Evolutionary conservation across 2,113 vertebrate genomes (phyloP).

Genomic region (Ia io): DNA sequence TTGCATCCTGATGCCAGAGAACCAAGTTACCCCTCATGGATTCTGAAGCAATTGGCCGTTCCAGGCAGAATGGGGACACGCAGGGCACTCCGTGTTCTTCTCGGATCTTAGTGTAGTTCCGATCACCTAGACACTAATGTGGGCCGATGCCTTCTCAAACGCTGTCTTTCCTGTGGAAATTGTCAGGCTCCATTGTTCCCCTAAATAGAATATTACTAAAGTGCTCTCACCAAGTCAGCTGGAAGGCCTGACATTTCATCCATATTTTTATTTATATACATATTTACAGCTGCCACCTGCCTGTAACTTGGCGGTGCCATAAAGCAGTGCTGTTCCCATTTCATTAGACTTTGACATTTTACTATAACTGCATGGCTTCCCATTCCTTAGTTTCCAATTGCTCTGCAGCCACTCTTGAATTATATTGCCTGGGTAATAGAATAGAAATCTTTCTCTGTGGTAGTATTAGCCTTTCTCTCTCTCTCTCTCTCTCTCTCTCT

Average conservation of each 20-base stretch:
- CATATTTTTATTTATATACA: constrained; percentile 83
- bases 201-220: constrained; percentile 76
- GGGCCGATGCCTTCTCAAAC: constrained; percentile 55
- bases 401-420: constrained; percentile 79
- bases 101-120: neutral
- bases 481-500: constrained; percentile 57
- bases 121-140: neutral
- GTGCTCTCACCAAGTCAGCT: constrained; percentile 78
- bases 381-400: constrained; percentile 80
- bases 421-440: constrained; percentile 80
- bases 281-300: constrained; percentile 85
- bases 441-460: constrained; percentile 78
- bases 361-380: constrained; percentile 75
- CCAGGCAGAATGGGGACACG: neutral
- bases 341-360: constrained; percentile 84
- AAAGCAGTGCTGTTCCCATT: constrained; percentile 73
- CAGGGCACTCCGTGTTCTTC: neutral
- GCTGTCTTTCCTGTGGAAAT: constrained; percentile 55
- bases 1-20: neutral
- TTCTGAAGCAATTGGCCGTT: neutral
- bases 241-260: constrained; percentile 81
- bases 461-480: neutral
- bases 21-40: neutral
- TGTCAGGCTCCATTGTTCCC: constrained; percentile 64
- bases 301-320: constrained; percentile 76